phyloP scores from a whole-genome alignment of 1,140 invertebrate species.

The Condylostylus longicornis region DNA sequence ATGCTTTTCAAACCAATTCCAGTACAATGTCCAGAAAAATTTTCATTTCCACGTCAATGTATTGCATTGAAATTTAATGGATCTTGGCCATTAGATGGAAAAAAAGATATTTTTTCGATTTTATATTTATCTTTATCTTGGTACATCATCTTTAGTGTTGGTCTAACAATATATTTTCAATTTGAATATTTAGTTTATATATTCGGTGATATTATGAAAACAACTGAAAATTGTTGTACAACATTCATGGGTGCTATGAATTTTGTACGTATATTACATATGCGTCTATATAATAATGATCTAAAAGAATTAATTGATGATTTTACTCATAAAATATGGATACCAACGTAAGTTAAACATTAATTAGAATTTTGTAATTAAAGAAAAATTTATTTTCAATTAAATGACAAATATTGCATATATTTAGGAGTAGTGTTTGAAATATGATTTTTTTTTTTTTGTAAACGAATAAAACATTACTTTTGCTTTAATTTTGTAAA shows the following conservation, averaged over 20 bases:
- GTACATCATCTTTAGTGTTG: slow-evolving; percentile 22
- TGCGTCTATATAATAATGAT: slow-evolving; percentile 15
- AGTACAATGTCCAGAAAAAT: too few relatives aligned
- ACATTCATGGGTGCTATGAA: slow-evolving; percentile 28
- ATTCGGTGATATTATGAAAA: slow-evolving; percentile 23
- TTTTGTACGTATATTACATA: slow-evolving; percentile 22
- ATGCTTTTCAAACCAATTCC: too few relatives aligned
- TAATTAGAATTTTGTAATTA: not conserved
- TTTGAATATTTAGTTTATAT: slow-evolving; percentile 18
- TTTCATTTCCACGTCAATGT: slow-evolving; percentile 23
- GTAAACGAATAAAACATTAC: not conserved
- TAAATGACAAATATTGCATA: not conserved
- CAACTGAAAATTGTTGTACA: slow-evolving; percentile 27
- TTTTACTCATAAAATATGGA: slow-evolving; percentile 25
- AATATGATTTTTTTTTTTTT: not conserved
- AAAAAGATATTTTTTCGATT: not conserved
- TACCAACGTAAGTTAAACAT: slow-evolving; percentile 16
- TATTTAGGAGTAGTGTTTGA: too few relatives aligned
- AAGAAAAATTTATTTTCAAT: too few relatives aligned
- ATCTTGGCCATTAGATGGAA: slow-evolving; percentile 19
- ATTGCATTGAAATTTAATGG: slow-evolving; percentile 29
- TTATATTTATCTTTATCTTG: slow-evolving; percentile 20
- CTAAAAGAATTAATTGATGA: slow-evolving; percentile 17
- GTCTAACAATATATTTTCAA: slow-evolving; percentile 24
- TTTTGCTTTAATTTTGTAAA: not conserved